These are phyloP conservation scores for Arrhamphus sclerolepis DNA, from an alignment of 2,797 vertebrate species.

Conservation along the genomic window DNA sequence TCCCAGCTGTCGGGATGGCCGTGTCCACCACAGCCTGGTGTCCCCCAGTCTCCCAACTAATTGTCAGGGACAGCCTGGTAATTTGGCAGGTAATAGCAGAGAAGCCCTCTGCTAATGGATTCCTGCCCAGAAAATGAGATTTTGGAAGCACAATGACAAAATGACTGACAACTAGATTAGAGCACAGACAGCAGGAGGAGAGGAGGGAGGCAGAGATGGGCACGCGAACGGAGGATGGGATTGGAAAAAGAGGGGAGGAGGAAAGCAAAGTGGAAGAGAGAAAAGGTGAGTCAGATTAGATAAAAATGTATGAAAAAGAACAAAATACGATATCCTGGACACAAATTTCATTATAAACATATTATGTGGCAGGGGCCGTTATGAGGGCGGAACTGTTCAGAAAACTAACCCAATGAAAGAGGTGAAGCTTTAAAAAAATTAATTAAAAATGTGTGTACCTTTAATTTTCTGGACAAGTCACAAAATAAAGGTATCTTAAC, in stretches of 20 bases:
- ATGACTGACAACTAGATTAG: conserved; percentile 73
- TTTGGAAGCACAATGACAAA: conserved; percentile 58
- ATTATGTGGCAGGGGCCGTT: background rate
- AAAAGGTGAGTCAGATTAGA: background rate
- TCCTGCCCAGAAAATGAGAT: conserved; percentile 70
- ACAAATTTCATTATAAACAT: background rate
- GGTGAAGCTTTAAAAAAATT: too few species aligned
- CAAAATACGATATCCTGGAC: background rate
- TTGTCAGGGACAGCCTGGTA: conserved; percentile 65
- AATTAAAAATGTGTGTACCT: too few species aligned
- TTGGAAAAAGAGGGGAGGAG: conserved; percentile 1
- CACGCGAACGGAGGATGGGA: conserved; percentile 18
- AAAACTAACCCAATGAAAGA: too few species aligned
- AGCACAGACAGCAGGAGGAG: conserved; percentile 33
- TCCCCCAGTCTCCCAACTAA: conserved; percentile 53
- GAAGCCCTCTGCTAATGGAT: conserved; percentile 68
- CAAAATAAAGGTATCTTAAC: conserved; percentile 1
- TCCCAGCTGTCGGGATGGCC: conserved; percentile 38
- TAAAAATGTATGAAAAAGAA: background rate
- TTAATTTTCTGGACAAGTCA: background rate
- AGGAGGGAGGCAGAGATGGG: conserved; percentile 1
- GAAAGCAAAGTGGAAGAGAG: background rate
- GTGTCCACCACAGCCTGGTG: conserved; percentile 33
- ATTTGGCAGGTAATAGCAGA: conserved; percentile 67
- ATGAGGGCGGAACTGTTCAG: background rate